phyloP scores from a whole-genome alignment of 2,888 invertebrate species.

The Philaethria dido region DNA sequence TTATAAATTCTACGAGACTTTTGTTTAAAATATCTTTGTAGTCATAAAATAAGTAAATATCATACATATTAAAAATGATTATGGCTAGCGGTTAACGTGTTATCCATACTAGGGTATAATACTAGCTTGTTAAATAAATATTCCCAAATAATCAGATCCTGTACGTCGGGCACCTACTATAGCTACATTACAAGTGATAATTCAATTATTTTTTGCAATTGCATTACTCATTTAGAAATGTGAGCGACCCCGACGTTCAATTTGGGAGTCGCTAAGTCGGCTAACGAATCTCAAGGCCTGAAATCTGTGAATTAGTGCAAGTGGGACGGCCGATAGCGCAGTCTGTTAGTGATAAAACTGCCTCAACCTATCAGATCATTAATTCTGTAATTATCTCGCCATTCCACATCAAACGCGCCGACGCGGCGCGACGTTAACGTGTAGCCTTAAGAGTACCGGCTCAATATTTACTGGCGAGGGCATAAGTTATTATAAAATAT shows the following conservation, averaged over 20 bases:
- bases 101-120: too few relatives aligned
- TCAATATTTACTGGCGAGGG: neutral
- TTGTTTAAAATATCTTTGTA: constrained; percentile 5
- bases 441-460: neutral
- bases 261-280: constrained; percentile 61
- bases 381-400: constrained; percentile 68
- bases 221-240: constrained; percentile 40
- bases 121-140: too few relatives aligned
- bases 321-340: constrained; percentile 65
- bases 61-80: neutral
- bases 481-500: neutral
- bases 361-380: constrained; percentile 57
- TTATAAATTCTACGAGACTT: constrained; percentile 15
- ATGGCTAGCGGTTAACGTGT: too few relatives aligned
- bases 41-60: neutral
- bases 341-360: constrained; percentile 71
- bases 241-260: constrained; percentile 56
- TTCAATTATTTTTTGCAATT: constrained; percentile 27
- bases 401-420: constrained; percentile 69
- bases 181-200: neutral
- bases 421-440: constrained; percentile 50
- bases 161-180: neutral
- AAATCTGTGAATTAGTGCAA: constrained; percentile 64
- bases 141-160: too few relatives aligned
- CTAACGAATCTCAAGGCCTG: constrained; percentile 58